A percentile compares a stretch with the other conserved stretches of the same genome.
Evolutionary conservation across 2,797 vertebrate genomes (phyloP).

Genomic region (Acanthurus leucopareius): DNA sequence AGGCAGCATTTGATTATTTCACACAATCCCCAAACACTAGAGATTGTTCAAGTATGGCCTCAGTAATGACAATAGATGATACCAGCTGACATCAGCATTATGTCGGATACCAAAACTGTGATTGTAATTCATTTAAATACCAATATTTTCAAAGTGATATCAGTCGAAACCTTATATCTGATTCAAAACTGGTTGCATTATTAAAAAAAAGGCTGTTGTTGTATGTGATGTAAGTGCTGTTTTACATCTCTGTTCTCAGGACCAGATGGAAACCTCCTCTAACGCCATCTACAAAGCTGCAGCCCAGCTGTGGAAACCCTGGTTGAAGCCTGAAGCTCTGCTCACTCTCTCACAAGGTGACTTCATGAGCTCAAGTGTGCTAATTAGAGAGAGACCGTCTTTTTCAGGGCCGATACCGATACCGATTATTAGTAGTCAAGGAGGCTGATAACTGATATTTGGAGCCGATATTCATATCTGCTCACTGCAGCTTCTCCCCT

Average conservation of each 20-base stretch:
- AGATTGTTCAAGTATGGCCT: too few species aligned
- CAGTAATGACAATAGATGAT: background rate
- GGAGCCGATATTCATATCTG: too few species aligned
- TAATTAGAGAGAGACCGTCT: too few species aligned
- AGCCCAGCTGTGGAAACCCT: constrained; percentile 91
- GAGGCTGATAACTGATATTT: too few species aligned
- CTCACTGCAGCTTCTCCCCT: too few species aligned
- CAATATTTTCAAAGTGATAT: background rate
- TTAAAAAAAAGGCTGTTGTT: background rate
- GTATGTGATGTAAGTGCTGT: background rate
- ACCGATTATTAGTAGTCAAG: too few species aligned
- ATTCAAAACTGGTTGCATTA: background rate
- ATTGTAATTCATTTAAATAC: background rate
- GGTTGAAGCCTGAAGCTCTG: constrained; percentile 90
- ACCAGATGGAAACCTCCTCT: constrained; percentile 89
- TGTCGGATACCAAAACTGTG: too few species aligned
- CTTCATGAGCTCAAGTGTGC: too few species aligned
- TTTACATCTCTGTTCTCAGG: constrained; percentile 77
- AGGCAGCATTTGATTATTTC: background rate
- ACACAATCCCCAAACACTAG: too few species aligned
- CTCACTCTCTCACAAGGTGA: constrained; percentile 90
- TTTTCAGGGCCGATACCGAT: too few species aligned
- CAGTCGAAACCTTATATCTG: background rate
- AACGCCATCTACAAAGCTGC: constrained; percentile 91
- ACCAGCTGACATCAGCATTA: too few species aligned